Conservation (phyloP, 2,113 vertebrate species). For the Dunckerocampus dactyliophorus region DNA sequence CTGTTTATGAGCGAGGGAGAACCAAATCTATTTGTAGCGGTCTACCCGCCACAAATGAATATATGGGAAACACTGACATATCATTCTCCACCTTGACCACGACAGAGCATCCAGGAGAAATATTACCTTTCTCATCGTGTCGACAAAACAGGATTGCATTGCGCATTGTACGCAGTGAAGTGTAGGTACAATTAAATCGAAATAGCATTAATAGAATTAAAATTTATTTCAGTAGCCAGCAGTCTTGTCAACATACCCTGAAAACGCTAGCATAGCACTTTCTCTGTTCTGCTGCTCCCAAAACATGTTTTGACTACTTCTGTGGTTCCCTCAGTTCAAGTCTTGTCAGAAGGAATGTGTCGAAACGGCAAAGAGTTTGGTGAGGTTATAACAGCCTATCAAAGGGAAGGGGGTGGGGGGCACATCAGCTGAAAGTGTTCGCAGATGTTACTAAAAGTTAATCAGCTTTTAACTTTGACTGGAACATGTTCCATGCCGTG, state of each 20-base stretch:
- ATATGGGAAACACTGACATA: no score
- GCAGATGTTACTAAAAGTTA: slow-evolving; percentile 75
- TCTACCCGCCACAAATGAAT: no score
- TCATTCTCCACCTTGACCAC: no score
- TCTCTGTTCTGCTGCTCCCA: slow-evolving; percentile 47
- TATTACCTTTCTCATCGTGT: no score
- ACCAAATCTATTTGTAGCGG: no score
- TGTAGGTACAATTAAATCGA: no score
- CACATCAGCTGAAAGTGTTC: slow-evolving; percentile 71
- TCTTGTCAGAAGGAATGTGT: slow-evolving; percentile 72
- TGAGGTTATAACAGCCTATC: slow-evolving; percentile 60
- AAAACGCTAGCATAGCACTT: slow-evolving; percentile 62
- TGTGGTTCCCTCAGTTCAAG: slow-evolving; percentile 67
- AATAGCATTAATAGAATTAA: no score
- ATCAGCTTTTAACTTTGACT: slow-evolving; percentile 55
- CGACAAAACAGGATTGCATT: no score
- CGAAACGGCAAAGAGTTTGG: slow-evolving; percentile 68
- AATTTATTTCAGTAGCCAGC: slow-evolving; percentile 33
- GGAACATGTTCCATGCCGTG: slow-evolving; percentile 59
- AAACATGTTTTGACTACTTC: slow-evolving; percentile 73
- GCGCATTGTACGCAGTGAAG: no score
- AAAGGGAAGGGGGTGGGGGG: slow-evolving; percentile 62
- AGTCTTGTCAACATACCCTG: slow-evolving; percentile 56
- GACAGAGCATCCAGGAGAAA: no score
- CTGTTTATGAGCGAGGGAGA: no score